Evolutionary conservation across 1,140 invertebrate species (phyloP).

Genomic region (Goniozus legneri): DNA sequence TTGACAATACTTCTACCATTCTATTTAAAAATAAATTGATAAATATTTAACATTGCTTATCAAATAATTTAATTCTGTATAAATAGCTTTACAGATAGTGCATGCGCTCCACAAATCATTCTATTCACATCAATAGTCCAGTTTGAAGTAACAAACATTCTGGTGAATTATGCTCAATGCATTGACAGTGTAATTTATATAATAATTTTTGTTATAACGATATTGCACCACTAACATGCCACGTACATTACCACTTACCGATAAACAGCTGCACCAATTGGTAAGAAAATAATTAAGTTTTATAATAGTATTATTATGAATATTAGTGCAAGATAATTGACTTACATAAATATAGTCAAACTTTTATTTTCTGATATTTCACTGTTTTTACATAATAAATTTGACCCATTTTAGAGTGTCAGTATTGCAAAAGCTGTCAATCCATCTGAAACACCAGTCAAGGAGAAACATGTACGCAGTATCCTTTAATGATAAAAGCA

Average conservation of each 20-base stretch:
- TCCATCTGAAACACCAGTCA: slow-evolving; percentile 81
- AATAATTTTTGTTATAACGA: slow-evolving; percentile 22
- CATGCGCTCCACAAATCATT: slow-evolving; percentile 24
- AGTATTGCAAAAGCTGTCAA: slow-evolving; percentile 91
- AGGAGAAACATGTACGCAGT: slow-evolving; percentile 95
- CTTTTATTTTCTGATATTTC: no score
- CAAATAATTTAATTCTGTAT: neutral
- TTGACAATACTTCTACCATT: neutral
- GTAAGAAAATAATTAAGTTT: slow-evolving; percentile 34
- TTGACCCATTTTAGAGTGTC: slow-evolving; percentile 73
- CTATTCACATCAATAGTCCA: slow-evolving; percentile 17
- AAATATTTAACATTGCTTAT: no score
- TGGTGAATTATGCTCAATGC: slow-evolving; percentile 27
- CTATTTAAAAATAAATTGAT: neutral
- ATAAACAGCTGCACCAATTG: slow-evolving; percentile 50
- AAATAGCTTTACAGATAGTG: slow-evolving; percentile 39
- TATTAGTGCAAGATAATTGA: neutral
- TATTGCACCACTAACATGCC: slow-evolving; percentile 46
- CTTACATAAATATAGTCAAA: slow-evolving; percentile 2
- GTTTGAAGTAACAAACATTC: slow-evolving; percentile 15
- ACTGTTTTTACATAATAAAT: no score
- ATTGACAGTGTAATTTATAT: slow-evolving; percentile 19
- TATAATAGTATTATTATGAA: neutral
- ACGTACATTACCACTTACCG: slow-evolving; percentile 41
- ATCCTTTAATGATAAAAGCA: slow-evolving; percentile 56